These are phyloP conservation scores for Melanerpes aurifrons DNA, from an alignment of 2,113 vertebrate genomes.

Conservation along the genomic window DNA sequence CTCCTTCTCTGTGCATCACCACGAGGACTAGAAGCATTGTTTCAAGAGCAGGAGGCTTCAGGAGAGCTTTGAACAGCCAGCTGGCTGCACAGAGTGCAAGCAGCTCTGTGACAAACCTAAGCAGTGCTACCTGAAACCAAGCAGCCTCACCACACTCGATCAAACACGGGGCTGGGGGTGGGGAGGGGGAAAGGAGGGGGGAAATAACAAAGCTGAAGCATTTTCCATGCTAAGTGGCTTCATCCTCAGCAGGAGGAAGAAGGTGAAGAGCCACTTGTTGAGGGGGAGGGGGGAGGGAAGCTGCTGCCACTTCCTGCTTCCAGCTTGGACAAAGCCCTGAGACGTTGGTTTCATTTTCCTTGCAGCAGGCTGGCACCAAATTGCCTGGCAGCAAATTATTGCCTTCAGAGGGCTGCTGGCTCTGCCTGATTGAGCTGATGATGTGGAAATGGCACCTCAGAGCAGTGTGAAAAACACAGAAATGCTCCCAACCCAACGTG, in stretches of 20 bases:
- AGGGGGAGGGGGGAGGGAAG: neutral
- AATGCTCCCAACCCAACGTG: neutral
- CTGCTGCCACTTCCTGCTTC: neutral
- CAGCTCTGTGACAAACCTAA: neutral
- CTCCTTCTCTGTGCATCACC: neutral
- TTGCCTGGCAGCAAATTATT: slow-evolving; percentile 40
- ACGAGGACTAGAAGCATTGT: fast-evolving
- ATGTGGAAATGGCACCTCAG: slow-evolving; percentile 33
- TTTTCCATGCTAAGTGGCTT: neutral
- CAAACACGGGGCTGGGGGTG: neutral
- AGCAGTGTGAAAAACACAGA: neutral
- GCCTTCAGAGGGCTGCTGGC: slow-evolving; percentile 17
- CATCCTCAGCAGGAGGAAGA: neutral
- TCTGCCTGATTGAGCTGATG: slow-evolving; percentile 15
- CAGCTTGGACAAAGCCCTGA: neutral
- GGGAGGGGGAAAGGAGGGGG: neutral
- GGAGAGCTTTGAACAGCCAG: neutral
- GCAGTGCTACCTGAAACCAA: neutral
- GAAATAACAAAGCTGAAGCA: neutral
- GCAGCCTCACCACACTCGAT: neutral
- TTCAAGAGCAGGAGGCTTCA: neutral
- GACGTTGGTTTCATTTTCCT: slow-evolving; percentile 34
- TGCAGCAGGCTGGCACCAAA: slow-evolving; percentile 31
- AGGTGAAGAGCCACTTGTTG: neutral
- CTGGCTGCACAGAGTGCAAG: neutral